Evolutionary conservation across 2,888 invertebrate genomes (phyloP).

Genomic region (Clusia tigrina): DNA sequence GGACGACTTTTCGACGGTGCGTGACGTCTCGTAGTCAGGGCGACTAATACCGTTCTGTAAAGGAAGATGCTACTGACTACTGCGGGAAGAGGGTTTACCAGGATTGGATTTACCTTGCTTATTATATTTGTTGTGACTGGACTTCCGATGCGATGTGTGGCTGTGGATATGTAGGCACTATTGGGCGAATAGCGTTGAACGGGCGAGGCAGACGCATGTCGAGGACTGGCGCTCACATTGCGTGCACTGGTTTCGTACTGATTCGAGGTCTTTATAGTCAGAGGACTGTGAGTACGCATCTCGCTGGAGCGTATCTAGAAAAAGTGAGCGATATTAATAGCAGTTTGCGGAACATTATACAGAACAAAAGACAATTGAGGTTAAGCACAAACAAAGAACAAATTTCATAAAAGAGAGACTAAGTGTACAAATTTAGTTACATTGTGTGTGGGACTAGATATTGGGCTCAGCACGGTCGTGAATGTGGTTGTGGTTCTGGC

Average conservation of each 20-base stretch:
- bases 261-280: slow-evolving; percentile 63
- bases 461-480: slow-evolving; percentile 55
- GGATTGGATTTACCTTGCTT: slow-evolving; percentile 39
- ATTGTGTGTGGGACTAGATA: slow-evolving; percentile 64
- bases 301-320: slow-evolving; percentile 62
- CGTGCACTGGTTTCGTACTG: slow-evolving; percentile 58
- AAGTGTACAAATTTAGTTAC: slow-evolving; percentile 53
- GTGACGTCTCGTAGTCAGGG: slow-evolving; percentile 54
- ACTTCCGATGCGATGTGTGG: slow-evolving; percentile 63
- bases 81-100: background rate
- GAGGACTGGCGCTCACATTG: slow-evolving; percentile 57
- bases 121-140: slow-evolving; percentile 52
- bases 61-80: too few species aligned
- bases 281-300: slow-evolving; percentile 60
- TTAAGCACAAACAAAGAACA: background rate
- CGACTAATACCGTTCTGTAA: slow-evolving; percentile 46
- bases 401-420: too few species aligned
- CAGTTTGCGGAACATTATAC: background rate
- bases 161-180: slow-evolving; percentile 68
- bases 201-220: slow-evolving; percentile 60
- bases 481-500: slow-evolving; percentile 35
- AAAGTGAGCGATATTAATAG: background rate
- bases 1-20: slow-evolving; percentile 65
- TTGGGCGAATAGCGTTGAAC: slow-evolving; percentile 66
- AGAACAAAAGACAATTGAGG: slow-evolving; percentile 23